phyloP scores from a whole-genome alignment of 2,888 invertebrate genomes.

The Epinotia bilunana region DNA sequence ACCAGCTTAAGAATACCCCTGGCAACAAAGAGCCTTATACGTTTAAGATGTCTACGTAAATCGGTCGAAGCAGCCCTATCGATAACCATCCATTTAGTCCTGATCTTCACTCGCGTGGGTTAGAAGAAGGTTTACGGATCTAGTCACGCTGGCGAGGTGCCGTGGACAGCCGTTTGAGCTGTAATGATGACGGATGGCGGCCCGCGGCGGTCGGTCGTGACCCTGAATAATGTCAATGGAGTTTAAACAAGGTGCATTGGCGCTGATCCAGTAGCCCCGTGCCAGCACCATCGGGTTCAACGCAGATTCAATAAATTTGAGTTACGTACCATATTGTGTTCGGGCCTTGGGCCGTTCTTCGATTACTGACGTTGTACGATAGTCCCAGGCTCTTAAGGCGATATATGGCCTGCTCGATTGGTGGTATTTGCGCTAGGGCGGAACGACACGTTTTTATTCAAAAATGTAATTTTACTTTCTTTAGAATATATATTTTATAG shows the following conservation, averaged over 20 bases:
- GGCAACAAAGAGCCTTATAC: background rate
- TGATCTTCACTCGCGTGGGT: background rate
- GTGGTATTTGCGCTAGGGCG: too few relatives aligned
- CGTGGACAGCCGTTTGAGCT: conserved; percentile 28
- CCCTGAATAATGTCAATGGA: conserved; percentile 42
- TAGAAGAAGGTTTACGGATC: background rate
- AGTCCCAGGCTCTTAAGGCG: too few relatives aligned
- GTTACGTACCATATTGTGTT: background rate
- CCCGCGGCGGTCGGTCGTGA: conserved; percentile 30
- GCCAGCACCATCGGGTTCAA: background rate
- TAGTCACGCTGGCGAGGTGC: background rate
- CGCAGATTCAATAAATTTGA: conserved; percentile 4
- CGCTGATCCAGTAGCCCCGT: conserved; percentile 10
- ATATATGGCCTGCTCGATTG: too few relatives aligned
- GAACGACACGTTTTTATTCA: too few relatives aligned
- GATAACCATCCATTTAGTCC: conserved; percentile 5
- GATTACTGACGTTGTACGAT: too few relatives aligned
- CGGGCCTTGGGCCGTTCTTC: background rate
- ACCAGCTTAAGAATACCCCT: conserved; percentile 18
- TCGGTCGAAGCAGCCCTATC: conserved; percentile 1
- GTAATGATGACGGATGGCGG: conserved; percentile 33
- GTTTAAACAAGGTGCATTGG: conserved; percentile 35
- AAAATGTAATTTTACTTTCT: too few relatives aligned
- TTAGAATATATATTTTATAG: too few relatives aligned
- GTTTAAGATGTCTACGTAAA: background rate